Base-by-base conservation (phyloP, 2,113 vertebrate species). In the Empidonax traillii region DNA sequence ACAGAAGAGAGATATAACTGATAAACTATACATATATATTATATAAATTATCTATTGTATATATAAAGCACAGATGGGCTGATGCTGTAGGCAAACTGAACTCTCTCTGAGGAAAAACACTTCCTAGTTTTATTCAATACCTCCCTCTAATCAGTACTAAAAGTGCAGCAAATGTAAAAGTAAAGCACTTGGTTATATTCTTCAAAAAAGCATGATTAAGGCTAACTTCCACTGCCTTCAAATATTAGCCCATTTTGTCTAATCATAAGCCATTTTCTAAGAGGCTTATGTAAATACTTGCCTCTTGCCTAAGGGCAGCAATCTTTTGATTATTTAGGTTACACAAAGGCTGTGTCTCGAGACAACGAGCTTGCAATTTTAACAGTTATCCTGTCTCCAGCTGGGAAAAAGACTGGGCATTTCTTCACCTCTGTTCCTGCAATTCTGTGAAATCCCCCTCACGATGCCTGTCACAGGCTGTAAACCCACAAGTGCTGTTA, bases 301-400 rank as follows among this genome's bases (percentile, higher is more conserved):
- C 62, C 31, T 77, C 61, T 56, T 75, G 47, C 80, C 90, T 81
- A n/a, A 74, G 35, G 65, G 73, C 59, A 56, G 55, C 1, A 10
- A 61, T 52, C 31, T 82, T 90, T 59, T 85, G 90, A 75, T 95
- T 82, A 79, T 65, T 95, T 58, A 55, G 30, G 82, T 82, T 92
- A 72, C 30, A 77, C 41, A 81, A 59, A 77, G 52, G 27, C 39
- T 55, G 33, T 71, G 94, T 84, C 47, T 92, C 52, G 74, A 71
- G 84, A 92, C 92, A 92, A 87, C 1, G 1, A 94, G 35, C 52
- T 69, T 77, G 55, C 47, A 81, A 78, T 89, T 95, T 89, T 55
- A 67, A n/a, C 53, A 73, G 69, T 82, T 93, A 67, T 41, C 76
- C 55, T 94, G 39, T n/a, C 91, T 87, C 84, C 84, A 92, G 52